These are phyloP conservation scores for Hoplodrina ambigua DNA, from an alignment of 2,888 invertebrate species.

Conservation along the genomic window DNA sequence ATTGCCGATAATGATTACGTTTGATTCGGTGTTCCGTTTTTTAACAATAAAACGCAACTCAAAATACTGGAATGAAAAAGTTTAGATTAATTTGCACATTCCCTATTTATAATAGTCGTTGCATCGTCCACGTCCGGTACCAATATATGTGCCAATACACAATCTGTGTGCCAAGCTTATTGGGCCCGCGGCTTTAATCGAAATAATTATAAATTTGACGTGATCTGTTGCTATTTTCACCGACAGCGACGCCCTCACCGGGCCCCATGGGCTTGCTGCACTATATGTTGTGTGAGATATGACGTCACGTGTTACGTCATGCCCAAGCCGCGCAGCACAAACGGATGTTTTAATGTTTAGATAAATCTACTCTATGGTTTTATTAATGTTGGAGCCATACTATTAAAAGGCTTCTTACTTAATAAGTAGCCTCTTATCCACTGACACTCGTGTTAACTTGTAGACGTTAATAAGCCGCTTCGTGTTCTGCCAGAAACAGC, in stretches of 20 bases:
- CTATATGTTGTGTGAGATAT: no score
- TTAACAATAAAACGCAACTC: no score
- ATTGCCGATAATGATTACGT: no score
- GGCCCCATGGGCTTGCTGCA: no score
- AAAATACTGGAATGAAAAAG: neutral
- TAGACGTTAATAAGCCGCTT: neutral
- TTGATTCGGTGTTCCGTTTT: no score
- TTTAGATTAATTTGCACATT: neutral
- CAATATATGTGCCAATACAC: slow-evolving; percentile 32
- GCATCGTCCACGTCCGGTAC: neutral
- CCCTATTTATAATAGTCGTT: slow-evolving; percentile 4
- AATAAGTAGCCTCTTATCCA: slow-evolving; percentile 9
- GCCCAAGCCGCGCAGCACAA: slow-evolving; percentile 17
- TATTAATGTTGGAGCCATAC: slow-evolving; percentile 25
- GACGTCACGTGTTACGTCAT: neutral
- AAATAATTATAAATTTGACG: no score
- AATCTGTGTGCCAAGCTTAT: no score
- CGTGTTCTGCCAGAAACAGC: no score
- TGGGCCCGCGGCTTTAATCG: no score
- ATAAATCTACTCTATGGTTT: slow-evolving; percentile 46
- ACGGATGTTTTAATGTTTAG: slow-evolving; percentile 45
- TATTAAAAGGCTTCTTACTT: slow-evolving; percentile 8
- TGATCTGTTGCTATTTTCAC: no score
- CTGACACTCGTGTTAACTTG: slow-evolving; percentile 17
- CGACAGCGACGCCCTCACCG: no score